Base-by-base conservation (phyloP, 1,140 invertebrate species). In the Pygmarrhopalites habei region DNA sequence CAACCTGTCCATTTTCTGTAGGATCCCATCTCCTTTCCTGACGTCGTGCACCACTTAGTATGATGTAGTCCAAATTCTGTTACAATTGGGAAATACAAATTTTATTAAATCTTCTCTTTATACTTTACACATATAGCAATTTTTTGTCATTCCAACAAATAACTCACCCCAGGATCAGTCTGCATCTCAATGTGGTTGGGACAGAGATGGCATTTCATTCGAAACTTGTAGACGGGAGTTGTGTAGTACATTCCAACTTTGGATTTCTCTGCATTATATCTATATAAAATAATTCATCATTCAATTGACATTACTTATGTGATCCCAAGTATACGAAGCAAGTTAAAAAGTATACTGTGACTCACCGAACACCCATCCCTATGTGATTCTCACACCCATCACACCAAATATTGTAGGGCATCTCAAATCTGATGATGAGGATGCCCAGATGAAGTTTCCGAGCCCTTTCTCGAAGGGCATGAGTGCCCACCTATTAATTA, bases 361-460 rank as follows among this genome's bases (percentile, higher is more conserved):
- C 71, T 71, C 71, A 79, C 78, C 92, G 81, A 0, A 99, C 96
- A 25, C 97, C 95, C 93, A 97, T 98, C 26, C 95, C 97, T 68
- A 99, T 95, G 74, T 98, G 96, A 80, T 96, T 99, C 56, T 88
- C 86, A 76, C 97, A 99, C 29, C 95, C 95, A 55, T 94, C 87
- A 73, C 95, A 98, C 95, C 95, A 99, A 68, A 99, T 98, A 77
- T 99, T 99, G 72, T 95, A 99, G 1, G 97, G 97, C 94, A 99
- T 96, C 80, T 99, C 97, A 84, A 99, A 99, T 60, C 95, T 83
- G 67, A 99, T 98, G 51, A 98, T 95, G 39, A 99, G 83, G 66
- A 99, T 99, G 17, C 96, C 96, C 78, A 94, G 82, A 72, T 95
- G 86, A 0, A 98, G 80, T 79, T 99, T 99, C 23, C 87, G 79